Conservation (phyloP, 2,797 vertebrate species). For the Spheniscus humboldti region DNA sequence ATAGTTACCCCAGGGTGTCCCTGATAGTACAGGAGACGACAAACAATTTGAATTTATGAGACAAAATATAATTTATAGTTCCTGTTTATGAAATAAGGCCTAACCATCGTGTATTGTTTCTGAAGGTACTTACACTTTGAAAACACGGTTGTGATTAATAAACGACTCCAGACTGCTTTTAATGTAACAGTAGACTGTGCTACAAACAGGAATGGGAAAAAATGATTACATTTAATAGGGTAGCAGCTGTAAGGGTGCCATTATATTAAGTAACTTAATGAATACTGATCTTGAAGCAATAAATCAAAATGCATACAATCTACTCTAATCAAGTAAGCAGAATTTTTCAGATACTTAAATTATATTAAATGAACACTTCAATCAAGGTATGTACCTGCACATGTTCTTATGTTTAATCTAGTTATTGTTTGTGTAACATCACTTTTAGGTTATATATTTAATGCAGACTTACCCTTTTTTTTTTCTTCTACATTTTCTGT, state of each 20-base stretch:
- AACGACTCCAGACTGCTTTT: background rate
- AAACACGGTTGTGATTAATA: constrained; percentile 16
- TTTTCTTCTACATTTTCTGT: background rate
- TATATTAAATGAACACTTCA: constrained; percentile 64
- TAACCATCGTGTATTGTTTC: background rate
- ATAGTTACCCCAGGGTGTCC: background rate
- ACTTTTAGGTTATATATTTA: background rate
- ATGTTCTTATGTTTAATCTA: constrained; percentile 43
- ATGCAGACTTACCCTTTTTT: background rate
- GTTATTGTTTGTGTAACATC: background rate
- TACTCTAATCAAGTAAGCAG: constrained; percentile 70
- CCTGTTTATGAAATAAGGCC: background rate
- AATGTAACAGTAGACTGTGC: background rate
- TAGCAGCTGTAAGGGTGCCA: constrained; percentile 46
- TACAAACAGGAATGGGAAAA: constrained; percentile 30
- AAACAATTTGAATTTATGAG: background rate
- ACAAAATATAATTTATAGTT: background rate
- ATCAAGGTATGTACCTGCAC: constrained; percentile 49
- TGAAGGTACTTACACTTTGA: background rate
- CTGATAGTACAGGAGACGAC: background rate
- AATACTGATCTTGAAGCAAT: constrained; percentile 69
- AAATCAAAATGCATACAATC: constrained; percentile 74
- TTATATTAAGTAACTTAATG: constrained; percentile 73
- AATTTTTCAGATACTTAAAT: constrained; percentile 59
- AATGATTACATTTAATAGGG: constrained; percentile 25